Evolutionary conservation across 1,140 invertebrate species (phyloP), one percentile per base, ranked within the genome.

Genomic region (Phenacoccus solenopsis): DNA sequence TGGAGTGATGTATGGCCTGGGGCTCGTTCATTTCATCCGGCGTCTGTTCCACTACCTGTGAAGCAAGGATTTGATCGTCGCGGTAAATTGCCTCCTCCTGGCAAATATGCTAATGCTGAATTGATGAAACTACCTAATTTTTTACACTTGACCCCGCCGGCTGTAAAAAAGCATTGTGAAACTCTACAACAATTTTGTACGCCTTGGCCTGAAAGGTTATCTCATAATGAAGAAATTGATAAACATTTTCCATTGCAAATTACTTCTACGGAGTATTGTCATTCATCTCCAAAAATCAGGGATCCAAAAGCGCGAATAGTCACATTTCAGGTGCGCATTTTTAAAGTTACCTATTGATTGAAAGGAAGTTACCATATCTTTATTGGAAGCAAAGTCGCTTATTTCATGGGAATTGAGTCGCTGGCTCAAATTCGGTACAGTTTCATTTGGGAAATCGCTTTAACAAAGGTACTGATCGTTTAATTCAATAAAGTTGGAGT

Each of bases 41-140:
- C 90, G 27, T 82, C 84, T 12, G 94, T 99, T 0, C 97, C 97
- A 0, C 77, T 99, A n/a, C 95, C 97, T 0, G 68, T 99, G 1
- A 83, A 91, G 9, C 96, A 98, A 81, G 96, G 97, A 13, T 81
- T 83, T 10, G 74, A 80, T 67, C 85, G 84, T 75, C 84, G 84
- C 1, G 77, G 80, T 69, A 72, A 72, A 72, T 80, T 84, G 70
- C 79, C 87, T 0, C 81, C 90, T 9, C 91, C 90, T 0, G 85
- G 82, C 13, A 98, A 96, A 80, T 90, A 87, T 78, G 94, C 81
- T 0, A 99, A 99, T 81, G 84, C 89, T 0, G 97, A 99, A 78
- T 80, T 99, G 0, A 93, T 98, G 88, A 99, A 99, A 83, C 95
- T 99, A 64, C 96, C 96, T 1, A 99, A 99, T 80, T 99, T 99